Evolutionary conservation across 1,140 invertebrate genomes (phyloP).

Genomic region (Drosophila sp.): DNA sequence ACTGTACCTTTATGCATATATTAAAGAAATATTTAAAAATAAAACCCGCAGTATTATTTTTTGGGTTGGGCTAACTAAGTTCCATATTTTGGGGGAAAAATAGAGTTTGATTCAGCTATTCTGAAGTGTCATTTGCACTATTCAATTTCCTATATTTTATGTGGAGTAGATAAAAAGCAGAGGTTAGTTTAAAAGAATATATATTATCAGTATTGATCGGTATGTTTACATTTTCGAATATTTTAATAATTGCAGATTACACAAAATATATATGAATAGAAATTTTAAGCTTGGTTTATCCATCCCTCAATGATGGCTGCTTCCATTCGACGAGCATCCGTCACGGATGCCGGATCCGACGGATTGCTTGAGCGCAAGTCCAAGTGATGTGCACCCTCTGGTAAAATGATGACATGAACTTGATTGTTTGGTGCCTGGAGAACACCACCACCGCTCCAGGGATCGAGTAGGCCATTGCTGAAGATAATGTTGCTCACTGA

Average conservation of each 20-base stretch:
- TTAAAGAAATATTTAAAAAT: conserved; percentile 65
- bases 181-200: neutral
- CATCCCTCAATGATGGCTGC: conserved; percentile 61
- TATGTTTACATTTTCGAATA: neutral
- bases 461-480: conserved; percentile 88
- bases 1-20: conserved; percentile 83
- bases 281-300: conserved; percentile 51
- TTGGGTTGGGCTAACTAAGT: too few relatives aligned
- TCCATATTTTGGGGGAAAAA: too few relatives aligned
- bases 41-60: neutral
- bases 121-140: too few relatives aligned
- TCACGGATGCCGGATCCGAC: conserved; percentile 66
- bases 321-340: conserved; percentile 61
- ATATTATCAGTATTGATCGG: neutral
- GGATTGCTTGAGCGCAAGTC: conserved; percentile 88
- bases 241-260: neutral
- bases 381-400: conserved; percentile 96
- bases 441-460: conserved; percentile 97
- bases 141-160: too few relatives aligned
- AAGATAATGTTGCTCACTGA: conserved; percentile 84
- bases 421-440: conserved; percentile 88
- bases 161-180: too few relatives aligned
- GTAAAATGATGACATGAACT: conserved; percentile 91
- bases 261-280: neutral
- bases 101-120: too few relatives aligned